These are phyloP conservation scores for Solea solea DNA, from an alignment of 2,113 vertebrate species.

Conservation along the genomic window DNA sequence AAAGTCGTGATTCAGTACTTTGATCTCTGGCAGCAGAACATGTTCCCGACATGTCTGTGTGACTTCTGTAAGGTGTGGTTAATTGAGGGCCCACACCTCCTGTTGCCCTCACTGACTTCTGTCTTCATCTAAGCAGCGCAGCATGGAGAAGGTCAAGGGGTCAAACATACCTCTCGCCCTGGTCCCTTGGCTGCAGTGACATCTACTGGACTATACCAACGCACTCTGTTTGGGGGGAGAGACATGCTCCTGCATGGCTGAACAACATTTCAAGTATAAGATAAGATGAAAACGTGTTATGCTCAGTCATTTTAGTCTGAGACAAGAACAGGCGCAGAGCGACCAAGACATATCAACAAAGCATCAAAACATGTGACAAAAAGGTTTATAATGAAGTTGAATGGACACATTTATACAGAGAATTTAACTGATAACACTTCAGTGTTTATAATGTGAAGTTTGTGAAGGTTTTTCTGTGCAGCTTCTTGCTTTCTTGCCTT, in stretches of 20 bases:
- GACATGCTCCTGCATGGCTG: not conserved
- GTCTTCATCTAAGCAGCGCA: conserved; percentile 28
- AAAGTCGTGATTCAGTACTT: conserved; percentile 54
- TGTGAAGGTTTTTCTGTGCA: conserved; percentile 80
- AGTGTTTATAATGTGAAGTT: conserved; percentile 63
- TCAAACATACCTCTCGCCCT: conserved; percentile 54
- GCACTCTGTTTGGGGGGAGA: not conserved
- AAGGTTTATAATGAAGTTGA: conserved; percentile 76
- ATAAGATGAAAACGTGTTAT: not conserved
- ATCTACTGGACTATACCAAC: conserved; percentile 78
- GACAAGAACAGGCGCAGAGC: conserved; percentile 24
- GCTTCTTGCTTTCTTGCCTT: conserved; percentile 91
- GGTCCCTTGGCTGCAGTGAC: conserved; percentile 80
- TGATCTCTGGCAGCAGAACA: conserved; percentile 37
- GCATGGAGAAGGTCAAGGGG: conserved; percentile 57
- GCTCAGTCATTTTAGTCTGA: no score
- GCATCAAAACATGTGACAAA: conserved; percentile 71
- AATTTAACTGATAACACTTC: conserved; percentile 47
- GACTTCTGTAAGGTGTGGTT: conserved; percentile 51
- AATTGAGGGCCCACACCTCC: conserved; percentile 46
- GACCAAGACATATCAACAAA: conserved; percentile 5
- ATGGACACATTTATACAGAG: conserved; percentile 71
- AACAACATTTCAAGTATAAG: no score
- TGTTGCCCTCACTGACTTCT: conserved; percentile 38
- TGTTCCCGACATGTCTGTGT: conserved; percentile 51